Evolutionary conservation across 2,797 vertebrate species (phyloP), one percentile per base, ranked within the genome.

Genomic region (Neolamprologus multifasciatus): DNA sequence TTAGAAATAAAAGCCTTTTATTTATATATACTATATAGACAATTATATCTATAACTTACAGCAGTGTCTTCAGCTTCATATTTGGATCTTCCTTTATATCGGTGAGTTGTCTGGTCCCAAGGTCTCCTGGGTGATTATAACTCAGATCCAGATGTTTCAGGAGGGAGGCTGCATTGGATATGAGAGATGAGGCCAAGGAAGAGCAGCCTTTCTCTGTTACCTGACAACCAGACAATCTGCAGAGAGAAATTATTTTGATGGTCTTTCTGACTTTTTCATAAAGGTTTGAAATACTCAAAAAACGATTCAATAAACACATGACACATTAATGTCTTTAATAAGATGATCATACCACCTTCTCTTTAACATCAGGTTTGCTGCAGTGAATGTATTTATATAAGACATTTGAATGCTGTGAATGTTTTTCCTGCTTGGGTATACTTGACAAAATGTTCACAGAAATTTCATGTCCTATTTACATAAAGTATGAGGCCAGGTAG

Each of bases 91-190:
- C 29, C 10, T 2, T 9, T 17, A 89, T 31, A n/a, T 1, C 86
- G 13, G 16, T 17, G 21, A 93, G 87, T 33, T 3, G 0, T 5
- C 1, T 26, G 23, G 1, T 3, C 1, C 87, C 91, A 4, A 0
- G 4, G 3, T 74, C 62, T 89, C 85, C 88, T 74, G 85, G 87
- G 17, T 93, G 82, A 69, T 94, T 94, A 77, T 90, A 92, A 38
- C 38, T 90, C 40, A 93, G 77, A 71, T 92, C 86, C 62, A 93
- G 76, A 5, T 84, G 3, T 83, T 88, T 86, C 36, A 93, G 43
- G 14, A 3, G 21, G 12, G 57, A 85, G 0, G 9, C 10, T 1
- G 0, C 5, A 7, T 84, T 92, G 0, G 3, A 81, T n/a, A 0
- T n/a, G 3, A 92, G 84, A 38, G 88, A 89, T 59, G 76, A 80